Base-by-base conservation (phyloP, 2,888 invertebrate species). In the Torymus auratus region DNA sequence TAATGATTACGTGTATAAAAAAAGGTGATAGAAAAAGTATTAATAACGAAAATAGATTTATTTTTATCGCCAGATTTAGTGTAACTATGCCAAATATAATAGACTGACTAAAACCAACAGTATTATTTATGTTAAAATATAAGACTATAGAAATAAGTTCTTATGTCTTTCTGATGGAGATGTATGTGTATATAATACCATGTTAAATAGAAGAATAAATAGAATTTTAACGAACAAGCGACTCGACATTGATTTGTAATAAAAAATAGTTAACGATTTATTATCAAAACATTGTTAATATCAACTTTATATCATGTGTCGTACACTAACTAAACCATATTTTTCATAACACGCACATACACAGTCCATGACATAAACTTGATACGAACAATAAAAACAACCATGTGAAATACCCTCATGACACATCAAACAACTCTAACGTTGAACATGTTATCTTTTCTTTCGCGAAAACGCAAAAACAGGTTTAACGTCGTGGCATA, bases 401-500 rank as follows among this genome's bases (percentile, higher is more conserved):
- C n/a, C 13, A 52, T 62, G 50, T 52, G 17, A 55, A 23, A 50
- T 15, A 17, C 17, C 23, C 28, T 62, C 28, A 41, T 28, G 17
- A 74, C 64, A 50, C 65, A 13, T 65, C 50, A 58, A 56, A 74
- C 60, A 61, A 60, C 41, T 7, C 41, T 41, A 41, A 41, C 41
- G 7, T 61, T 1, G 14, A 70, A 64, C 23, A 17, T 50, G 23
- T 67, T 41, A 10, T 52, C 67, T 17, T 50, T 61, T 20, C 58
- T 50, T 55, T 65, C 13, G 53, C 41, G 56, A 61, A 60, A 13
- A 72, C 61, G 55, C 28, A 17, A 50, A 17, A 61, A 70, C 50
- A 96, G 96, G 96, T 93, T 95, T 96, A 92, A 94, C 94, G 89
- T 92, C 94, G 93, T 96, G 96, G 96, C 96, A 96, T 92, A 95